Base-by-base conservation (phyloP, 2,888 invertebrate genomes). In the Catotricha subobsoleta region DNA sequence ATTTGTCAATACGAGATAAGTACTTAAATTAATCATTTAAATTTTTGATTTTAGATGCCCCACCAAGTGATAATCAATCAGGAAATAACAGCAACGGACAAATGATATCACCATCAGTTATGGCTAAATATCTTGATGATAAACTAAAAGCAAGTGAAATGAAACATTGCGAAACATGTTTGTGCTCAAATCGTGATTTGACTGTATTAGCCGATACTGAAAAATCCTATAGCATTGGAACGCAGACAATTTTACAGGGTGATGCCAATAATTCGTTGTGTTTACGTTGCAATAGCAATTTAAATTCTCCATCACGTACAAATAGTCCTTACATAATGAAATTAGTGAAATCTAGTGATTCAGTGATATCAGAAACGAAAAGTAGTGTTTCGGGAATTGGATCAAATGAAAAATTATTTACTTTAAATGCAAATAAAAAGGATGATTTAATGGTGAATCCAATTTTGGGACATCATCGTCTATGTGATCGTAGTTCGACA, bases 41-140 rank as follows among this genome's bases (percentile, higher is more conserved):
- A n/a, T n/a, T n/a, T n/a, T n/a, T n/a, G n/a, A n/a, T n/a, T n/a
- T n/a, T n/a, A n/a, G n/a, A n/a, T n/a, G n/a, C n/a, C n/a, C n/a
- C n/a, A n/a, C n/a, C n/a, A n/a, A n/a, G n/a, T n/a, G n/a, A n/a
- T n/a, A 27, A 31, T 30, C 19, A 31, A 19, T 8, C 34, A 7
- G 31, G 16, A 10, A 34, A 40, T 49, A 34, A 40, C 49, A 29
- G 47, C 41, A 49, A 48, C 28, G 55, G 57, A 46, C 56, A 60
- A 27, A 57, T 59, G 51, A 79, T 81, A 12, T 88, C 88, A 3
- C 87, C 88, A 19, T 81, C 87, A 9, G 77, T 87, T 40, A 82
- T 90, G 81, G 87, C 88, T 3, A 88, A 88, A 67, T 83, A 88
- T 46, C 67, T 91, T 23, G 84, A 90, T 60, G 87, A 88, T 45